Conservation (phyloP, 30 jellyfish, hydroid and myxozoan genomes). For the Morbakka virulenta region DNA sequence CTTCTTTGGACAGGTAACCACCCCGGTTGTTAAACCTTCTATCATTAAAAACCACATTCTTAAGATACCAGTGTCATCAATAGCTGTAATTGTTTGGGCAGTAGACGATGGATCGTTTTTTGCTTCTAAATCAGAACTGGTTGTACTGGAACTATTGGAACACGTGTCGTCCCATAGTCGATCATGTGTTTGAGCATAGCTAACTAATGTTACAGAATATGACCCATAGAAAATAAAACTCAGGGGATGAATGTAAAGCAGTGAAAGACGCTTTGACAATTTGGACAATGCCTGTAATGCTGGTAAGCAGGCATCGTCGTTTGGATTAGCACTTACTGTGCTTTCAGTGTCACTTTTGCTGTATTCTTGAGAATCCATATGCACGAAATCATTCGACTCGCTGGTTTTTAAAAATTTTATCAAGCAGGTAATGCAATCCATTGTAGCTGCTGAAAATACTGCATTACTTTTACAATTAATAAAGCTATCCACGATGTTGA, state of each 20-base stretch:
- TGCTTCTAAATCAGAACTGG: conserved; percentile 66
- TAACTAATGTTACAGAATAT: conserved; percentile 75
- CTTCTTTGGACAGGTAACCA: conserved; percentile 77
- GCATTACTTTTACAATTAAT: conserved; percentile 78
- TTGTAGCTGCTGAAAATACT: conserved; percentile 91
- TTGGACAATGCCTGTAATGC: conserved; percentile 68
- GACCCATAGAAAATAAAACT: conserved; percentile 92
- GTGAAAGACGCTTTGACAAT: conserved; percentile 85
- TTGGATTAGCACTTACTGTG: conserved; percentile 50
- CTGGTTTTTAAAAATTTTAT: conserved; percentile 66
- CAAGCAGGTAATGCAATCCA: conserved; percentile 81
- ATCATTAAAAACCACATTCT: conserved; percentile 94
- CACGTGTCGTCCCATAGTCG: conserved; percentile 90
- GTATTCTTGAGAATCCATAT: conserved; percentile 47
- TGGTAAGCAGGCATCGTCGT: conserved; percentile 80
- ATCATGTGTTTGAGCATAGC: conserved; percentile 78
- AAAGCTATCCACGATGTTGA: conserved; percentile 78
- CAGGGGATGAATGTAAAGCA: conserved; percentile 87
- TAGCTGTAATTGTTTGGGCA: conserved; percentile 88
- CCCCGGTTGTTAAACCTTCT: conserved; percentile 88
- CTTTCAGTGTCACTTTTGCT: conserved; percentile 81
- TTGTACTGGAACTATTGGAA: conserved; percentile 81
- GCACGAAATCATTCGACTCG: conserved; percentile 38
- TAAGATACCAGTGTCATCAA: conserved; percentile 96
- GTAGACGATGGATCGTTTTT: conserved; percentile 55